phyloP scores from a whole-genome alignment of 2,888 invertebrate species.

The Ophion costatus region DNA sequence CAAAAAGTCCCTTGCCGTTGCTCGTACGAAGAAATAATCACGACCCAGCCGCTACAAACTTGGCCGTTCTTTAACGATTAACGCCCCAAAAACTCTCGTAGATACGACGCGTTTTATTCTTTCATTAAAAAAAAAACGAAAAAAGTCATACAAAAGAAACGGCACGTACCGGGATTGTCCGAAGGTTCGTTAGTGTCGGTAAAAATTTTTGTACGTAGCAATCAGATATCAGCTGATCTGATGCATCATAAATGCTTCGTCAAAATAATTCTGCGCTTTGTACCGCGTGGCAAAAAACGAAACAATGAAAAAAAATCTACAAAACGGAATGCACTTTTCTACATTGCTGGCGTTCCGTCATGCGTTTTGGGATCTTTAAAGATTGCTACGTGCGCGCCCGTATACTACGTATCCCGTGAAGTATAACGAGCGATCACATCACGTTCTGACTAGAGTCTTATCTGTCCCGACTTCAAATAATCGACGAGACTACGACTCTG shows the following conservation, averaged over 20 bases:
- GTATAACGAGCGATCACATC: background rate
- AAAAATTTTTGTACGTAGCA: too few relatives aligned
- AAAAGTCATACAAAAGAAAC: too few relatives aligned
- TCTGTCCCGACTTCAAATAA: slow-evolving; percentile 70
- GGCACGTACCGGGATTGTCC: too few relatives aligned
- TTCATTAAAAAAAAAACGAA: too few relatives aligned
- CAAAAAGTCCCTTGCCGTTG: background rate
- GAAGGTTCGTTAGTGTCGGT: too few relatives aligned
- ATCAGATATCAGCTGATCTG: too few relatives aligned
- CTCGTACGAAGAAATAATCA: too few relatives aligned
- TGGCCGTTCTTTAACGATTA: too few relatives aligned
- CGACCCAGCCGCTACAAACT: too few relatives aligned
- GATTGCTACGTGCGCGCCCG: background rate
- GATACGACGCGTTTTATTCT: too few relatives aligned
- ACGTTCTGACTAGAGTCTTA: slow-evolving; percentile 5
- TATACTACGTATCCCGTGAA: background rate
- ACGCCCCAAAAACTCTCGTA: too few relatives aligned
- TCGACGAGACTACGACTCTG: slow-evolving; percentile 68
- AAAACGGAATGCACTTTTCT: background rate
- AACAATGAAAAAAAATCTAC: background rate
- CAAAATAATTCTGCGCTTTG: background rate
- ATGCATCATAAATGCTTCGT: background rate
- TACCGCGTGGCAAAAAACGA: background rate
- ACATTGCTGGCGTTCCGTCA: background rate
- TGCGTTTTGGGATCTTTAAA: background rate